Evolutionary conservation across 2,888 invertebrate genomes (phyloP).

Genomic region (Cantharis lateralis): DNA sequence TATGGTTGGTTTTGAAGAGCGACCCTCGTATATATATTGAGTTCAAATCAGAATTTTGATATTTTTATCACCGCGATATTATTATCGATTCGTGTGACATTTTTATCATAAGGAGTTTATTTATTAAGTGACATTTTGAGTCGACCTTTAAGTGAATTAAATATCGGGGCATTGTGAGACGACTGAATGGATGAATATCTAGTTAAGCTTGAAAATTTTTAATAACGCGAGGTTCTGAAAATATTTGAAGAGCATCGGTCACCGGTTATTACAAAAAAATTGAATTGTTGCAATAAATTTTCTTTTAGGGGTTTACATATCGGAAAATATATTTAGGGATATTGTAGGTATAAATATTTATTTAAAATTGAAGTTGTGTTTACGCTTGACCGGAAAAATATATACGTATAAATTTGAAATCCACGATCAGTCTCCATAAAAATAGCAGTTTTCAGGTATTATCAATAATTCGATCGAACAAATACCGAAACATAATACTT

Average conservation of each 20-base stretch:
- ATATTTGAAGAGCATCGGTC: background rate
- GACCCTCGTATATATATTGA: background rate
- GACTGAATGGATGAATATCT: background rate
- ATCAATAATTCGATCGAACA: constrained; percentile 41
- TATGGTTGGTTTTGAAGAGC: background rate
- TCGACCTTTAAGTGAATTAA: constrained; percentile 12
- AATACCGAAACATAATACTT: constrained; percentile 16
- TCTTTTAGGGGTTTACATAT: constrained; percentile 21
- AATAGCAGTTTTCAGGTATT: constrained; percentile 41
- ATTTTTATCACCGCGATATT: background rate
- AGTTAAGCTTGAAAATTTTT: background rate
- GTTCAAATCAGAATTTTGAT: background rate
- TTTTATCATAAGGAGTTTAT: constrained; percentile 11
- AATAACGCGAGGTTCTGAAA: background rate
- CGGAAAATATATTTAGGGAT: constrained; percentile 22
- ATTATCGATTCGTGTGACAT: background rate
- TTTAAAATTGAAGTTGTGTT: constrained; percentile 31
- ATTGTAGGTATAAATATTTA: constrained; percentile 33
- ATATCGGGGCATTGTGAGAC: background rate
- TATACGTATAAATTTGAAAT: constrained; percentile 19
- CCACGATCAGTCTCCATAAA: constrained; percentile 36
- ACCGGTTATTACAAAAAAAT: constrained; percentile 17
- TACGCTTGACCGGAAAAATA: constrained; percentile 30
- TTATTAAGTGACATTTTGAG: constrained; percentile 17
- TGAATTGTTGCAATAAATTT: constrained; percentile 28